Percentiles rank a stretch among this genome's conserved stretches.
Conservation (phyloP, 2,113 vertebrate genomes). For the Gallinago jamesoni region DNA sequence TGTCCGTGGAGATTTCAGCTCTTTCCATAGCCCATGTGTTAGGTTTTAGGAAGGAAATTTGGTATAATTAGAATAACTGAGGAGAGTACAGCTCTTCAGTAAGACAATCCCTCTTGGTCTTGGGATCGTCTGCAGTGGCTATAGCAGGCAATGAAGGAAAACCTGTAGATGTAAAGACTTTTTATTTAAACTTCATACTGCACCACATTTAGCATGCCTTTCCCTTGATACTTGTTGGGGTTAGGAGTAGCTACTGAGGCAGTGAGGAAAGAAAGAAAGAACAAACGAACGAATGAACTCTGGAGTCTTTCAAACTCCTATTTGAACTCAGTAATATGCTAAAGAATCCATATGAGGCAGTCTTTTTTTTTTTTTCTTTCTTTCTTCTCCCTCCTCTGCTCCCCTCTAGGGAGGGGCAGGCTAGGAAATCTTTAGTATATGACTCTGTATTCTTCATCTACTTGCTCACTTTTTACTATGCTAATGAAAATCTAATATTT, state of each 20-base stretch:
- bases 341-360: background rate
- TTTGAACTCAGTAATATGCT: background rate
- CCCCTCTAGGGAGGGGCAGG: background rate
- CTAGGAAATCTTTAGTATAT: background rate
- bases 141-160: background rate
- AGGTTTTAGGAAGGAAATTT: background rate
- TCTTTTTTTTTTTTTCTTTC: background rate
- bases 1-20: background rate
- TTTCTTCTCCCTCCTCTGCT: too few relatives aligned
- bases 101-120: background rate
- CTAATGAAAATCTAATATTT: background rate
- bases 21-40: background rate
- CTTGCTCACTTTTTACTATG: background rate
- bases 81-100: background rate
- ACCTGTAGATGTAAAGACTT: background rate
- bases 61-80: background rate
- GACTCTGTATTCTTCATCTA: background rate
- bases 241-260: background rate
- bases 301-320: background rate
- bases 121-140: background rate
- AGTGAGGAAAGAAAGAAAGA: background rate
- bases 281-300: too few relatives aligned
- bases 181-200: background rate
- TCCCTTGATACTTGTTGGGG: background rate
- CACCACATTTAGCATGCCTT: background rate